These are phyloP conservation scores for Numenius arquata DNA, from an alignment of 2,113 vertebrate species.

Conservation along the genomic window DNA sequence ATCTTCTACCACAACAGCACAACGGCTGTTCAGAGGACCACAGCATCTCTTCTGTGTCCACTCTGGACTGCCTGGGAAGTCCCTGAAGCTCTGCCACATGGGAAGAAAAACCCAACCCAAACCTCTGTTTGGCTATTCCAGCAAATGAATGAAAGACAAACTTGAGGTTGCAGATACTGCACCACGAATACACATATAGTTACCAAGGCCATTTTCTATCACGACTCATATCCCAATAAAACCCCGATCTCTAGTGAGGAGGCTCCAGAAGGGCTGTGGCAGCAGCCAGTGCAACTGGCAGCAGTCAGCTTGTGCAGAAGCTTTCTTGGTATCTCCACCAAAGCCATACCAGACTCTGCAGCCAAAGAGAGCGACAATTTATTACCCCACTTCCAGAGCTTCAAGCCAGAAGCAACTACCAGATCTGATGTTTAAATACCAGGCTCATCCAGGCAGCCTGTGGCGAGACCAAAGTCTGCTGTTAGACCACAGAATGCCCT, in stretches of 20 bases:
- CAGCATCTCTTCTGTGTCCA: not conserved
- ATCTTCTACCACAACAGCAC: rapidly evolving
- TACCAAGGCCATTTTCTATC: not conserved
- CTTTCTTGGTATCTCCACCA: not conserved
- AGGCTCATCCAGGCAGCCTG: not conserved
- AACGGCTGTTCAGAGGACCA: not conserved
- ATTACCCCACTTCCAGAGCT: not conserved
- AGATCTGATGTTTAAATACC: not conserved
- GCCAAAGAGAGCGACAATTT: not conserved
- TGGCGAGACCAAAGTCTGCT: not conserved
- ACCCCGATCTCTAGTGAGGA: not conserved
- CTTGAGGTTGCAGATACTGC: not conserved
- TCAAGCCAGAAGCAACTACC: not conserved
- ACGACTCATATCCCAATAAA: not conserved
- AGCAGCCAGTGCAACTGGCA: not conserved
- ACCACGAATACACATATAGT: rapidly evolving
- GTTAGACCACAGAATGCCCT: not conserved
- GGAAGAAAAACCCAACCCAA: rapidly evolving
- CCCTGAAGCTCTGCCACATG: not conserved
- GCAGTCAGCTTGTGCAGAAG: not conserved
- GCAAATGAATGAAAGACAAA: not conserved
- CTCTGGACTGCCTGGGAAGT: not conserved
- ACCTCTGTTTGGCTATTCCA: not conserved
- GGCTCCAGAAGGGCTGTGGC: not conserved
- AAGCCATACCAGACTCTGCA: not conserved